Evolutionary conservation across 2,797 vertebrate species (phyloP).

Genomic region (Hemitrygon akajei): DNA sequence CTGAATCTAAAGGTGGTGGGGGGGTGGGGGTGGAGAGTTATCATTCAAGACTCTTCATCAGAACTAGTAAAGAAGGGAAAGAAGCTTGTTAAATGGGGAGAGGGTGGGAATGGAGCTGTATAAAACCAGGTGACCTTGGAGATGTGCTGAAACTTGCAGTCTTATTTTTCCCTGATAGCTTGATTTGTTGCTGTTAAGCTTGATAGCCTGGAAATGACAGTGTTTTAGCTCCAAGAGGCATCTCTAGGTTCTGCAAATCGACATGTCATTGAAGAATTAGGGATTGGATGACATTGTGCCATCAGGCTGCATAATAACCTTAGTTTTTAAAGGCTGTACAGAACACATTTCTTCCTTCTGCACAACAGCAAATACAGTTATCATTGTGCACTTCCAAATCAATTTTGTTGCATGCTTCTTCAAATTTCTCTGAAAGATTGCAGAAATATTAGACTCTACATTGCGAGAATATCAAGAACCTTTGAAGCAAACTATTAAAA

Average conservation of each 20-base stretch:
- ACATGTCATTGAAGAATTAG: not conserved
- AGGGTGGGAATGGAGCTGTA: no score
- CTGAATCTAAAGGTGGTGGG: no score
- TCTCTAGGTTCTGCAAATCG: not conserved
- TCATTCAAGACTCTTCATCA: no score
- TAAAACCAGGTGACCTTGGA: no score
- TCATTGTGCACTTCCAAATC: not conserved
- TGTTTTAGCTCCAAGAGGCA: not conserved
- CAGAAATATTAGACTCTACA: not conserved
- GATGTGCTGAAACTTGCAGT: not conserved
- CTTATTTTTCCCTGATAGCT: constrained; percentile 22
- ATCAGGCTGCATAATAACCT: not conserved
- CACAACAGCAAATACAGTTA: not conserved
- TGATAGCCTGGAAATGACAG: not conserved
- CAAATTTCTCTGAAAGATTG: constrained; percentile 11
- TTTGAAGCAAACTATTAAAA: constrained; percentile 1
- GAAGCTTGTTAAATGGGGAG: no score
- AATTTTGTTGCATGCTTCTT: not conserved
- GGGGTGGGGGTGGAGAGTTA: no score
- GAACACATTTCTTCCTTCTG: not conserved
- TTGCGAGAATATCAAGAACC: not conserved
- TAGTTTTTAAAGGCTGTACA: not conserved
- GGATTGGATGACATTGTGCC: not conserved
- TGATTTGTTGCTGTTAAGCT: constrained; percentile 22
- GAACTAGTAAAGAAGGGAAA: no score